Evolutionary conservation across 2,888 invertebrate genomes (phyloP), one percentile per base, ranked within the genome.

Genomic region (Poecilus cupreus): DNA sequence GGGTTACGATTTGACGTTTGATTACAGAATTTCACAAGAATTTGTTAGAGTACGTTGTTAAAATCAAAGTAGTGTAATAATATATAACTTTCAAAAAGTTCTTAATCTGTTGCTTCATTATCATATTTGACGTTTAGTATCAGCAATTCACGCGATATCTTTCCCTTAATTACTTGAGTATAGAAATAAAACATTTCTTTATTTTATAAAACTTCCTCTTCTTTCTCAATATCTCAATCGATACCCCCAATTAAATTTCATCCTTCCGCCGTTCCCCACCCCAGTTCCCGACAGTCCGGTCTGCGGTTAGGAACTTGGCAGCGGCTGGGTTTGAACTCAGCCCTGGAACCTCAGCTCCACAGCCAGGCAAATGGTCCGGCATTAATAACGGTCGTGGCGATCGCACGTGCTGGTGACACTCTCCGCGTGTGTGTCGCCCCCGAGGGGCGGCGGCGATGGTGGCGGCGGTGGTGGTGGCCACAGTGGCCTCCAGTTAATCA

Each of bases 401-500:
- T 76, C 54, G 76, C 77, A 77, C 57, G 77, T 77, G 77, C 77
- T 20, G 60, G 39, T 77, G 77, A 77, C 77, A 77, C 22, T 24
- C 6, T 4, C 54, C 32, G 32, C 32, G 32, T 32, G 32, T 32
- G 13, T 46, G 46, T n/a, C 46, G 46, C 13, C 13, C n/a, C n/a
- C 46, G 10, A n/a, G 43, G 10, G 43, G 26, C 2, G 43, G 43
- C 2, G 43, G 13, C 10, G 10, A n/a, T 4, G n/a, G n/a, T 10
- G 43, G 13, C 10, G 10, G 46, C n/a, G n/a, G n/a, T 10, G 46
- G 46, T 2, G n/a, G n/a, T 2, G n/a, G 13, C n/a, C 13, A 46
- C n/a, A 46, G 13, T 2, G 32, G 32, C 32, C 32, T 32, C 32
- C 46, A 46, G 46, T 46, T 46, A 46, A 46, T 46, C 46, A 46